phyloP scores from a whole-genome alignment of 2,888 invertebrate genomes.

The Eumerus sabulonum region DNA sequence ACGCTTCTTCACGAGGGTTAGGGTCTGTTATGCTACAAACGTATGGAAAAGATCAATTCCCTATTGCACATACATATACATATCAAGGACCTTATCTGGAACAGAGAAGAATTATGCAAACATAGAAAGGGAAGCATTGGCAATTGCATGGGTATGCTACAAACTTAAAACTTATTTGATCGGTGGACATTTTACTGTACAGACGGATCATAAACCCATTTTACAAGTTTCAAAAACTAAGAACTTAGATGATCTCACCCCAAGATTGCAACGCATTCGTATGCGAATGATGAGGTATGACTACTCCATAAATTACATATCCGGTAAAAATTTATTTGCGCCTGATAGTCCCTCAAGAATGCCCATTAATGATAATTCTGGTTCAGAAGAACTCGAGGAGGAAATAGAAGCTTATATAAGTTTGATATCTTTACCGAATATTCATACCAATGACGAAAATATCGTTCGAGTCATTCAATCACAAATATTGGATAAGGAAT shows the following conservation, averaged over 20 bases:
- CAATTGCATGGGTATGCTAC: slow-evolving; percentile 20
- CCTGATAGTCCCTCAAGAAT: slow-evolving; percentile 23
- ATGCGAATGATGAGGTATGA: slow-evolving; percentile 21
- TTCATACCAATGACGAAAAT: slow-evolving; percentile 15
- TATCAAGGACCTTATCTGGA: slow-evolving; percentile 7
- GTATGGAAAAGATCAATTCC: slow-evolving; percentile 9
- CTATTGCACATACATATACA: slow-evolving; percentile 10
- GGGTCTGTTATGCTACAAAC: slow-evolving; percentile 4
- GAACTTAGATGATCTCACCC: slow-evolving; percentile 11
- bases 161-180: slow-evolving; percentile 24
- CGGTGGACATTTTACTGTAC: slow-evolving; percentile 16
- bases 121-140: slow-evolving; percentile 21
- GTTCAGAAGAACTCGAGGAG: slow-evolving; percentile 13
- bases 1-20: slow-evolving; percentile 7
- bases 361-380: slow-evolving; percentile 7
- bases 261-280: slow-evolving; percentile 15
- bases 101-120: slow-evolving; percentile 22
- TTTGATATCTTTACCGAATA: slow-evolving; percentile 12
- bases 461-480: slow-evolving; percentile 17
- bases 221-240: slow-evolving; percentile 13
- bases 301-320: slow-evolving; percentile 10
- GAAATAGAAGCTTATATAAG: slow-evolving; percentile 18
- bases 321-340: slow-evolving; percentile 17
- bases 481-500: slow-evolving; percentile 7
- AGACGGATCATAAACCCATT: slow-evolving; percentile 22